A percentile compares a stretch with the other conserved stretches of the same genome.
phyloP scores from a whole-genome alignment of 2,113 vertebrate species.

The Kryptolebias marmoratus region DNA sequence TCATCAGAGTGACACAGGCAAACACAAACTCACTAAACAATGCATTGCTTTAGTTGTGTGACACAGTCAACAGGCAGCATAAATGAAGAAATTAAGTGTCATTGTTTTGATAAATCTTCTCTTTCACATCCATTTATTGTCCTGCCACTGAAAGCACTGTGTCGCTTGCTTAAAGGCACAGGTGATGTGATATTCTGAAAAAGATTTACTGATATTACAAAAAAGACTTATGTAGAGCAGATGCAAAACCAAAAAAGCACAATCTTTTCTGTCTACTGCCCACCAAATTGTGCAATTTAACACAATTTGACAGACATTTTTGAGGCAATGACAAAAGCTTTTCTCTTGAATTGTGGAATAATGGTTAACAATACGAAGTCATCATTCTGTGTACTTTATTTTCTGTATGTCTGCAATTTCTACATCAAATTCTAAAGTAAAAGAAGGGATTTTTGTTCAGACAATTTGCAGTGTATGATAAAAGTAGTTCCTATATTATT shows the following conservation, averaged over 20 bases:
- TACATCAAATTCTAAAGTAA: too few relatives aligned
- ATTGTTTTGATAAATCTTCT: conserved; percentile 17
- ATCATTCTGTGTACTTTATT: too few relatives aligned
- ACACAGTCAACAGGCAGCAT: conserved; percentile 1
- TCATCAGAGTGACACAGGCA: conserved; percentile 51
- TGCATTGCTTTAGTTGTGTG: conserved; percentile 13
- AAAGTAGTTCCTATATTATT: too few relatives aligned
- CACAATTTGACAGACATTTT: conserved; percentile 11
- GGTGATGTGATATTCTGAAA: not conserved
- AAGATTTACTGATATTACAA: not conserved
- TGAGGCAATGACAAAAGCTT: not conserved
- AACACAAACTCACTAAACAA: conserved; percentile 1
- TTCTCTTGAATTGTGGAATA: not conserved
- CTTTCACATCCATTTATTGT: not conserved
- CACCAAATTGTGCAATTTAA: not conserved
- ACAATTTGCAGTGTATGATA: too few relatives aligned
- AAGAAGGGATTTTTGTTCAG: too few relatives aligned
- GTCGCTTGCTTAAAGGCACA: not conserved
- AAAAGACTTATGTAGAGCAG: not conserved
- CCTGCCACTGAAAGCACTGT: not conserved
- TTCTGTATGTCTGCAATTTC: too few relatives aligned
- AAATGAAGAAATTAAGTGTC: conserved; percentile 17
- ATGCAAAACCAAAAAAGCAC: conserved; percentile 13
- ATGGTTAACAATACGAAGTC: too few relatives aligned
- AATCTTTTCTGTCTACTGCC: not conserved